These are phyloP conservation scores for Argyrosomus regius DNA, from an alignment of 2,797 vertebrate species.

Conservation along the genomic window DNA sequence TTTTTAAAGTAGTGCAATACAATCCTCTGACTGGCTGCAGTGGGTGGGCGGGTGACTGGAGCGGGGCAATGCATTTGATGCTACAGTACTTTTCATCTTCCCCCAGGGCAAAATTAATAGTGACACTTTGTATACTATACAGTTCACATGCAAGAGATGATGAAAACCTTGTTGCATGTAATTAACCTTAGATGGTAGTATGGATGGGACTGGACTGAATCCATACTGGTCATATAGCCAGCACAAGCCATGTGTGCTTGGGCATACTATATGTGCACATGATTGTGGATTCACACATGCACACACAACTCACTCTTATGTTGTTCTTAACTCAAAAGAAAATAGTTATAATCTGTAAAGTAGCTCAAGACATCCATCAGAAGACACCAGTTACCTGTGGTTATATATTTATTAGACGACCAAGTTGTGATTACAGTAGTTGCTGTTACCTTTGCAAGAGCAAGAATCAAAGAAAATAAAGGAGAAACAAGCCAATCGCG, in stretches of 20 bases:
- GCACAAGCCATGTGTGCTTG: neutral
- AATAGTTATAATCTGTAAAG: neutral
- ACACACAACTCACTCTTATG: neutral
- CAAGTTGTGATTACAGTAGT: slow-evolving; percentile 38
- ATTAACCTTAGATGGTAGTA: slow-evolving; percentile 38
- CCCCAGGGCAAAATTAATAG: slow-evolving; percentile 39
- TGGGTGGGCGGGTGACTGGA: slow-evolving; percentile 21
- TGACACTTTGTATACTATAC: slow-evolving; percentile 27
- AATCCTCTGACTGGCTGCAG: neutral
- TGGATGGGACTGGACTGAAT: neutral
- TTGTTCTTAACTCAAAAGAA: slow-evolving; percentile 2
- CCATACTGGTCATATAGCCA: neutral
- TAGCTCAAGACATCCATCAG: neutral
- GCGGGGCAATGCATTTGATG: slow-evolving; percentile 24
- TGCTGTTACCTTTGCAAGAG: slow-evolving; percentile 42
- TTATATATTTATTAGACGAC: slow-evolving; percentile 46
- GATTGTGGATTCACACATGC: neutral
- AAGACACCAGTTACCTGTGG: neutral
- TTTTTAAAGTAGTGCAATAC: slow-evolving; percentile 24
- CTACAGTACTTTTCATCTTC: slow-evolving; percentile 44
- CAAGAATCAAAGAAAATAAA: neutral
- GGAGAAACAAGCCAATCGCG: neutral
- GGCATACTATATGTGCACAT: neutral
- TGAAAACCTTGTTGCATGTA: slow-evolving; percentile 41
- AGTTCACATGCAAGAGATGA: slow-evolving; percentile 37